Conservation (phyloP, 53 echinoderm and acorn worm species). For the Hippasteria phrygiana region DNA sequence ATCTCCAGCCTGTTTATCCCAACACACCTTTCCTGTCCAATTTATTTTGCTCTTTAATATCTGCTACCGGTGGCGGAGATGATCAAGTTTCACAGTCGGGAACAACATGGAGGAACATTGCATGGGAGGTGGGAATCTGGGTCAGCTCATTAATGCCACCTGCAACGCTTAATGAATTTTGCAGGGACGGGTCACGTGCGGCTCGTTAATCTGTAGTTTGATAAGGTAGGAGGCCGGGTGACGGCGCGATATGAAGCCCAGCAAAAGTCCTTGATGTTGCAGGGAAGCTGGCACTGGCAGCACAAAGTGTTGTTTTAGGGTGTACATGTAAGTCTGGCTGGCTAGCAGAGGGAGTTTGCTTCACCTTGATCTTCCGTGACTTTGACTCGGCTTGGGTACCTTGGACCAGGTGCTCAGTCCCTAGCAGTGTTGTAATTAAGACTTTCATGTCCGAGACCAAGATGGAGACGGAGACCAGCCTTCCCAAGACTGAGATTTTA, state of each 20-base stretch:
- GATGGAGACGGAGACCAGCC: no score
- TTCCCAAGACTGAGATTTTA: no score
- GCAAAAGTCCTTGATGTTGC: not conserved
- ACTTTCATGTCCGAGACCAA: no score
- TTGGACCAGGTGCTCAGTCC: no score
- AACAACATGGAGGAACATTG: not conserved
- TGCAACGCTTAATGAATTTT: not conserved
- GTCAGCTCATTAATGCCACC: not conserved
- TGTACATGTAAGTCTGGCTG: no score
- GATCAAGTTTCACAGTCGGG: not conserved
- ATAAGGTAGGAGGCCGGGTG: not conserved
- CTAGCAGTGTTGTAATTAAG: no score
- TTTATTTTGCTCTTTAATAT: not conserved
- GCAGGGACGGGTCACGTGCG: not conserved
- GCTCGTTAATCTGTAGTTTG: conserved; percentile 15
- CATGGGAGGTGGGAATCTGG: not conserved
- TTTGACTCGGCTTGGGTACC: no score
- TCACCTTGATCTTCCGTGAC: no score
- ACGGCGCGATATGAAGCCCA: not conserved
- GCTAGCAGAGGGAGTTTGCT: no score
- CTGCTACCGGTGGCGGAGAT: not conserved
- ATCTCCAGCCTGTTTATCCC: not conserved
- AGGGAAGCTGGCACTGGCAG: not conserved
- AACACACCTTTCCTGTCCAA: not conserved
- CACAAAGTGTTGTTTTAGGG: not conserved